Evolutionary conservation across 2,888 invertebrate genomes (phyloP), one percentile per base, ranked within the genome.

Genomic region (Schizotus pectinicornis): DNA sequence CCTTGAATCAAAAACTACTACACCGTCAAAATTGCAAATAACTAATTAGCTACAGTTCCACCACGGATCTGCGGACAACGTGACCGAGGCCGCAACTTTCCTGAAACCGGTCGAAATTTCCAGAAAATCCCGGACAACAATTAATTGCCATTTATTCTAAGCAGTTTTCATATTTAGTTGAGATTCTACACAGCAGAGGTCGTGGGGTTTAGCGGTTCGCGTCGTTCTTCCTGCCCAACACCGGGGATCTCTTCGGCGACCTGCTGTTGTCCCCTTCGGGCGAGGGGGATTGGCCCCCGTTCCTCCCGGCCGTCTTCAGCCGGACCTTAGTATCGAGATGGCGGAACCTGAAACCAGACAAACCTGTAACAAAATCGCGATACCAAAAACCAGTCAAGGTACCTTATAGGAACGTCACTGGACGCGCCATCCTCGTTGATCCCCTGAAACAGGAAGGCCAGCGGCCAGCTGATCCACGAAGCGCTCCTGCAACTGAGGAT

Each of bases 401-500:
- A 93, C 93, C 94, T 88, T 64, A 94, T 84, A 5, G 91, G 90
- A 56, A 93, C 84, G 78, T 93, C 90, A 73, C 86, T 89, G 11
- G 82, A 79, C 36, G 82, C 78, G 34, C 86, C 84, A 41, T 83
- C 82, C 65, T 89, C 87, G 58, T 88, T 87, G 52, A 88, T 89
- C 67, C 89, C 90, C 77, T 92, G 92, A 79, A 94, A 91, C 71
- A 95, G 85, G 77, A 94, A 92, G 6, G 92, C 94, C 57, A 95
- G 81, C 3, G 95, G 95, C 94, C 94, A 94, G 77, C 94, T 94
- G 73, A 95, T 94, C 94, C 94, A 95, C 0, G 94, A 91, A 11
- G 87, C 85, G 74, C 88, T 89, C 56, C 90, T 91, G 80, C 46
- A 79, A 80, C 5, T 22, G n/a, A 37, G 32, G 22, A 8, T 34